Percentiles rank a stretch among this genome's conserved stretches.
phyloP scores from a whole-genome alignment of 2,797 vertebrate genomes.

The Micromesistius poutassou region DNA sequence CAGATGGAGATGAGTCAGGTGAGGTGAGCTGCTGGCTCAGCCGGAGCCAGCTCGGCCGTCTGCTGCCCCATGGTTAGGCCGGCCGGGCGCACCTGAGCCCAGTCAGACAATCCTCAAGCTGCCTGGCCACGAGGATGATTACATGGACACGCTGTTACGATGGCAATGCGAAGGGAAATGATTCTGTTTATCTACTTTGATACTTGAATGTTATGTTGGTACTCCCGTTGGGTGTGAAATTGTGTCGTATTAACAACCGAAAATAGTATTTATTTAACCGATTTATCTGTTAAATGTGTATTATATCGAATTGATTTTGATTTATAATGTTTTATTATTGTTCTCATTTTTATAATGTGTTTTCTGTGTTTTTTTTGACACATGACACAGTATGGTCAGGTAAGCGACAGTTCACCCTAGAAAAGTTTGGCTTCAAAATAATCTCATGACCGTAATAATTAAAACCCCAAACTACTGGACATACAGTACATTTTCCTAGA shows the following conservation, averaged over 20 bases:
- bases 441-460: neutral
- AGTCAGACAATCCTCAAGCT: neutral
- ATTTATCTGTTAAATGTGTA: neutral
- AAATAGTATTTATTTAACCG: no score
- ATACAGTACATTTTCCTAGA: neutral
- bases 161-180: neutral
- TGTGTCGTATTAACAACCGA: neutral
- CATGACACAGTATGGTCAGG: neutral
- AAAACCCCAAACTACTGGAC: neutral
- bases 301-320: neutral
- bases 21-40: constrained; percentile 22
- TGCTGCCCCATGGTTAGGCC: neutral
- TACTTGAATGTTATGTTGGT: neutral
- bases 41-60: neutral
- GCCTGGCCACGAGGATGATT: neutral
- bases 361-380: neutral
- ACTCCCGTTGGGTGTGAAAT: neutral
- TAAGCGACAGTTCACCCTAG: neutral
- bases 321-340: neutral
- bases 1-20: constrained; percentile 56
- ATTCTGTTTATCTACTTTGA: neutral
- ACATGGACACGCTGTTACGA: neutral
- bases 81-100: neutral
- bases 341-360: neutral
- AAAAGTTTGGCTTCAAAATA: neutral